Conservation (phyloP, 2,888 invertebrate species). For the Ochropleura plecta region DNA sequence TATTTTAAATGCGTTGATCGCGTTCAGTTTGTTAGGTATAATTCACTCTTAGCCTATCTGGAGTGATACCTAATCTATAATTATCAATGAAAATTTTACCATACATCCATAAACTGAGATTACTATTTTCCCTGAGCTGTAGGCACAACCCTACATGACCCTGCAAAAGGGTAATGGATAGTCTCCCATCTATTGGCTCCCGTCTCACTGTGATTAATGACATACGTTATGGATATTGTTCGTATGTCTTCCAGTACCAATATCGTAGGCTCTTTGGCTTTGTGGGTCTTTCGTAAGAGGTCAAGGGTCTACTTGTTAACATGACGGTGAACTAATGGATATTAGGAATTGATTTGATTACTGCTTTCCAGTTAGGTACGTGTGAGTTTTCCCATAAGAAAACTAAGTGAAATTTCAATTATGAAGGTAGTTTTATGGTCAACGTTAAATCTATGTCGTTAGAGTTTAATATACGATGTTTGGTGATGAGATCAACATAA, state of each 20-base stretch:
- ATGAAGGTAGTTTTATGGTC: slow-evolving; percentile 4
- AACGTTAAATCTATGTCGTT: not conserved
- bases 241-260: slow-evolving; percentile 38
- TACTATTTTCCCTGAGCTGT: not conserved
- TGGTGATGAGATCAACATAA: not conserved
- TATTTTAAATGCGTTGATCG: not conserved
- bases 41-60: not conserved
- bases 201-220: slow-evolving; percentile 62
- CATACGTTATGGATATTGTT: slow-evolving; percentile 47
- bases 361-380: slow-evolving; percentile 41
- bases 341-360: slow-evolving; percentile 48
- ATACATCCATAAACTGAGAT: not conserved
- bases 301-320: slow-evolving; percentile 46
- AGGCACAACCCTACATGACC: slow-evolving; percentile 49
- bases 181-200: slow-evolving; percentile 43
- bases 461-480: not conserved
- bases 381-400: slow-evolving; percentile 12
- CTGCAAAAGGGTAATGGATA: slow-evolving; percentile 26
- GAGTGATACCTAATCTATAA: not conserved
- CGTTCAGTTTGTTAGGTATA: not conserved
- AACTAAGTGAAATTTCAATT: slow-evolving; percentile 21
- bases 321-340: slow-evolving; percentile 46
- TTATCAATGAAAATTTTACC: not conserved
- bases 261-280: slow-evolving; percentile 31
- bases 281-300: slow-evolving; percentile 42